Evolutionary conservation across 2,797 vertebrate species (phyloP).

Genomic region (Antennarius maculatus): DNA sequence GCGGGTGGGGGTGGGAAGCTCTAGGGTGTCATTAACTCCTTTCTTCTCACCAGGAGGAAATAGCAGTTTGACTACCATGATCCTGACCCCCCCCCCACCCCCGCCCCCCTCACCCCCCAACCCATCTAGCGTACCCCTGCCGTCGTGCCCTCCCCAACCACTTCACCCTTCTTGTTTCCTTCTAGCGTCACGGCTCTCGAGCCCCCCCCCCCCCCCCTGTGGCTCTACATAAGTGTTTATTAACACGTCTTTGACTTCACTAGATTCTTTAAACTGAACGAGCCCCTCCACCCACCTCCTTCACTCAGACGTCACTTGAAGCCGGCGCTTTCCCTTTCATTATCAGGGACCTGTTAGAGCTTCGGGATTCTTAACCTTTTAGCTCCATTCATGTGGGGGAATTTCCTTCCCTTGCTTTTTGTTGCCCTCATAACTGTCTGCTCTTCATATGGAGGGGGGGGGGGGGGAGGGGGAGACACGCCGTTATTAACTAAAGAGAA

Average conservation of each 20-base stretch:
- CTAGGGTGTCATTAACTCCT: constrained; percentile 84
- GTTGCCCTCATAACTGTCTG: constrained; percentile 26
- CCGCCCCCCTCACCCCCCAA: constrained; percentile 26
- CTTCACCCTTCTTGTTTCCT: constrained; percentile 52
- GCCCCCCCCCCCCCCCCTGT: constrained; percentile 39
- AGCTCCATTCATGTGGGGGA: constrained; percentile 51
- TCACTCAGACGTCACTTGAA: constrained; percentile 63
- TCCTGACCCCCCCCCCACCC: constrained; percentile 64
- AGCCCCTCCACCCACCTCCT: constrained; percentile 67
- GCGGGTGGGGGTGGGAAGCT: constrained; percentile 71
- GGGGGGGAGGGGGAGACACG: background rate
- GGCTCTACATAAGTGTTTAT: constrained; percentile 80
- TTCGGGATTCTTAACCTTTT: constrained; percentile 50
- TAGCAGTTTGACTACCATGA: constrained; percentile 76
- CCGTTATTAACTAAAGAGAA: constrained; percentile 1
- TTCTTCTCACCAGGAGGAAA: constrained; percentile 81
- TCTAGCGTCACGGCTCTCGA: constrained; percentile 46
- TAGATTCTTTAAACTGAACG: constrained; percentile 66
- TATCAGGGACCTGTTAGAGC: constrained; percentile 65
- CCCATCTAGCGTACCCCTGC: background rate
- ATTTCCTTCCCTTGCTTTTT: constrained; percentile 42
- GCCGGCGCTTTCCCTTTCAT: constrained; percentile 59
- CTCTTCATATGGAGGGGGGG: background rate
- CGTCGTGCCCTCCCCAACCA: constrained; percentile 30
- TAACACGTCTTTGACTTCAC: constrained; percentile 80